Base-by-base conservation (phyloP, 2,113 vertebrate species). In the Elgaria multicarinata region DNA sequence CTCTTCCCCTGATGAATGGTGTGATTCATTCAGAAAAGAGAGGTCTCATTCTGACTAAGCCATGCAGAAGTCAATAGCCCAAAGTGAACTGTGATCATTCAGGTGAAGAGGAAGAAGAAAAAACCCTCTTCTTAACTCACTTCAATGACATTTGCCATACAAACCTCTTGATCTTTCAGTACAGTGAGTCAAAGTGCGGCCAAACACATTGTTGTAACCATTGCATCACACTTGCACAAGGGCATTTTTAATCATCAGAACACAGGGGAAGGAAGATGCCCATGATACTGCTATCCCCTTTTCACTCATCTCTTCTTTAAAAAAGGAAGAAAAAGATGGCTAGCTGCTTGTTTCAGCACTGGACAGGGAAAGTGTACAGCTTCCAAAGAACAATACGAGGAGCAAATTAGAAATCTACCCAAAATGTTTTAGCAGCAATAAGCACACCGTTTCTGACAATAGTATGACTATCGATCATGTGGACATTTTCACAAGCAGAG, bases 111-210 rank as follows among this genome's bases (percentile, higher is more conserved):
- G 64, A 20, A 20, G 33, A 4, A 28, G 2, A 14, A 18, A 20
- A 7, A 26, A 4, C n/a, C 22, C 36, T 71, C 66, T 89, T 67
- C 6, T 90, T 36, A 75, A 83, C 42, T 87, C 82, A 93, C 36
- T 66, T 89, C 80, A 77, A 75, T 83, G 36, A 22, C 36, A 13
- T 83, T 90, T 87, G 36, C 14, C 92, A 90, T 93, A 80, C 14
- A 3, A 33, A 82, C 8, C 22, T 82, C 20, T 26, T 3, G 36
- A n/a, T 28, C 58, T 42, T 82, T 82, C 55, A 64, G 10, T 64
- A 28, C n/a, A 64, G 4, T 58, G 79, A n/a, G 24, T 24, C 22
- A 46, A 44, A 77, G 9, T 5, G 22, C 62, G 50, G 13, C 50
- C 33, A 80, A 39, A 53, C n/a, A 62, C n/a, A 28, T 6, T 20